Percentiles rank a stretch among this genome's conserved stretches.
Evolutionary conservation across 2,888 invertebrate genomes (phyloP).

Genomic region (Drosophila prolongata): DNA sequence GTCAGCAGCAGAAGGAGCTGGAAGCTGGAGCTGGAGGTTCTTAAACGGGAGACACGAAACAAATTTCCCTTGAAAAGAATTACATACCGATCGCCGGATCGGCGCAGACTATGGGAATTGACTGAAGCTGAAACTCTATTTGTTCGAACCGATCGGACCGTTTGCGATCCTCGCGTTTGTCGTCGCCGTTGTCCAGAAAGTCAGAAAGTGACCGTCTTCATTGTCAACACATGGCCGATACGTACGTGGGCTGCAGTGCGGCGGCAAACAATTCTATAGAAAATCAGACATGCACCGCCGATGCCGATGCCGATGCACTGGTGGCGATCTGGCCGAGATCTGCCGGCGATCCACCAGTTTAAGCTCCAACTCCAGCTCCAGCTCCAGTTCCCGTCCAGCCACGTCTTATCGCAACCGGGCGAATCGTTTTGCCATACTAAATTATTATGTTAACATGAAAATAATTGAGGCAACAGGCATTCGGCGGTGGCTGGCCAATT

Average conservation of each 20-base stretch:
- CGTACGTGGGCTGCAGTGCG: constrained; percentile 58
- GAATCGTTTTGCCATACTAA: constrained; percentile 82
- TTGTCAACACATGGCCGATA: constrained; percentile 72
- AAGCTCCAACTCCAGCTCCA: constrained; percentile 12
- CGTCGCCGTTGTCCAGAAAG: constrained; percentile 4
- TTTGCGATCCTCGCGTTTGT: constrained; percentile 5
- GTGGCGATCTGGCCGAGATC: constrained; percentile 47
- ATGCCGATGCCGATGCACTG: constrained; percentile 10
- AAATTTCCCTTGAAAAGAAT: constrained; percentile 80
- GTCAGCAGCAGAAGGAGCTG: constrained; percentile 29
- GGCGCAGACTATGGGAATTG: constrained; percentile 68
- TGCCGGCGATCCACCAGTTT: constrained; percentile 57
- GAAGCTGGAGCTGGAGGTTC: constrained; percentile 16
- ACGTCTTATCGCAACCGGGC: constrained; percentile 59
- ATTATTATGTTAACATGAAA: constrained; percentile 85
- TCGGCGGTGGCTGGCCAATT: constrained; percentile 81
- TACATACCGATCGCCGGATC: constrained; percentile 66
- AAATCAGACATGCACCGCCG: constrained; percentile 61
- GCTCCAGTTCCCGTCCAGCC: constrained; percentile 16
- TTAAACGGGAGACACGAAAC: constrained; percentile 72
- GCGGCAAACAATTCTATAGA: constrained; percentile 76
- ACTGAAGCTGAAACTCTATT: constrained; percentile 70
- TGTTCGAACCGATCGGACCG: constrained; percentile 55
- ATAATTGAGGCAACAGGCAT: constrained; percentile 84
- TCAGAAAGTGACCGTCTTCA: constrained; percentile 70